Evolutionary conservation across 2,113 vertebrate genomes (phyloP), one percentile per base, ranked within the genome.

Genomic region (Gallinago media): DNA sequence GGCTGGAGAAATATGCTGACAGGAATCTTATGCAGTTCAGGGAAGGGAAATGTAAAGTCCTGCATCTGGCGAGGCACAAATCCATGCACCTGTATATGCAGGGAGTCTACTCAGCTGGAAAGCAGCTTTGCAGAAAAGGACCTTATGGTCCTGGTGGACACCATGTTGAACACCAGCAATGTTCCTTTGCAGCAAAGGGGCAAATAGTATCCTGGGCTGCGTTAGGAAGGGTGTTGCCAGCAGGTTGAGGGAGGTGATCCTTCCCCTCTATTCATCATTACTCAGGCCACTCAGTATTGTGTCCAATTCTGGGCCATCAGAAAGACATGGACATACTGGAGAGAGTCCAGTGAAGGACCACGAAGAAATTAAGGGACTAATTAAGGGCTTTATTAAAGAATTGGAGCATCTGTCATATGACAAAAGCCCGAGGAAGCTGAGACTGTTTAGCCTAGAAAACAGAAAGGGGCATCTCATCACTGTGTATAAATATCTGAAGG

Each of bases 141-240:
- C 13, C 17, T 42, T 0, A 0, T 32, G 19, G 36, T 66, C 44
- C 50, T 38, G 44, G 25, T 50, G 50, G 34, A 34, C 62, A 76
- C 1, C 0, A n/a, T 3, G 14, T 50, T 20, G 32, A 78, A 31
- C 32, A 65, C 2, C 38, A 70, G 38, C 34, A 77, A 18, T 1
- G 3, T 44, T 15, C 7, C 38, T 49, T 40, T 63, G 38, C 5
- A 16, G 27, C 29, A n/a, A 36, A 54, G 72, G n/a, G 23, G 18
- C 9, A 86, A 22, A 61, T 12, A 38, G 19, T 34, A 44, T 3
- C 49, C 55, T 32, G 34, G 27, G 25, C 25, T 73, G 66, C n/a
- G 3, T 34, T 8, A 29, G 66, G 11, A 58, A 12, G 21, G 11
- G 5, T 34, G 14, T 12, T 50, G 55, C 11, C 50, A 70, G 16